Percentiles rank a stretch among this genome's conserved stretches.
Evolutionary conservation across 2,113 vertebrate species (phyloP).

Genomic region (Saccopteryx leptura): DNA sequence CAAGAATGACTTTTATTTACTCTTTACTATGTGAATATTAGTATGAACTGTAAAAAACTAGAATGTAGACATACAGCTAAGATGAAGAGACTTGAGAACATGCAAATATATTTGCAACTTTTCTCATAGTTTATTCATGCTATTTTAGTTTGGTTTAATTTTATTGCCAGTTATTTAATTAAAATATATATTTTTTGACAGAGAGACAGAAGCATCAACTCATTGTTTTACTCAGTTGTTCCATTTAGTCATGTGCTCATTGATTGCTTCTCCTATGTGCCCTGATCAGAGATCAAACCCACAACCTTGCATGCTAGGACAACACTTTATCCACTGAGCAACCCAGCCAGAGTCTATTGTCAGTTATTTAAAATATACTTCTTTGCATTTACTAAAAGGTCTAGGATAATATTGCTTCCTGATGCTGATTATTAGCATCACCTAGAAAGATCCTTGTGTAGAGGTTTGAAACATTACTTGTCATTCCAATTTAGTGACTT

Average conservation of each 20-base stretch:
- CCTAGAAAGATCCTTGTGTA: neutral
- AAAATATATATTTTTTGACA: neutral
- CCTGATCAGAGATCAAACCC: too few species aligned
- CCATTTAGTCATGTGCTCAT: too few species aligned
- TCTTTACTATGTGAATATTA: neutral
- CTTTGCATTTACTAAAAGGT: slow-evolving; percentile 9
- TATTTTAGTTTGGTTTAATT: neutral
- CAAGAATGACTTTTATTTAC: neutral
- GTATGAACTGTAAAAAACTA: neutral
- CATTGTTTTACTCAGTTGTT: too few species aligned
- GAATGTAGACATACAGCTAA: neutral
- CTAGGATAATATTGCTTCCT: neutral
- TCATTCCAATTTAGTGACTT: slow-evolving; percentile 1
- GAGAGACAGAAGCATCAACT: too few species aligned
- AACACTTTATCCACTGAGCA: too few species aligned
- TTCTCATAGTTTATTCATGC: neutral
- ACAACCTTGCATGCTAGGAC: too few species aligned
- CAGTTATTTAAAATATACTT: slow-evolving; percentile 18
- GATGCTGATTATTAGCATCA: neutral
- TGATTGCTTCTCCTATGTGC: too few species aligned
- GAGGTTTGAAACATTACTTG: neutral
- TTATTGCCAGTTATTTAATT: slow-evolving; percentile 45
- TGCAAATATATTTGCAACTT: neutral
- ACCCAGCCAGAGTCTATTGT: too few species aligned
- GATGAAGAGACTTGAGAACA: slow-evolving; percentile 30